A percentile compares a stretch with the other conserved stretches of the same genome.
Conservation (phyloP, 2,113 vertebrate genomes). For the Myotis yumanensis region DNA sequence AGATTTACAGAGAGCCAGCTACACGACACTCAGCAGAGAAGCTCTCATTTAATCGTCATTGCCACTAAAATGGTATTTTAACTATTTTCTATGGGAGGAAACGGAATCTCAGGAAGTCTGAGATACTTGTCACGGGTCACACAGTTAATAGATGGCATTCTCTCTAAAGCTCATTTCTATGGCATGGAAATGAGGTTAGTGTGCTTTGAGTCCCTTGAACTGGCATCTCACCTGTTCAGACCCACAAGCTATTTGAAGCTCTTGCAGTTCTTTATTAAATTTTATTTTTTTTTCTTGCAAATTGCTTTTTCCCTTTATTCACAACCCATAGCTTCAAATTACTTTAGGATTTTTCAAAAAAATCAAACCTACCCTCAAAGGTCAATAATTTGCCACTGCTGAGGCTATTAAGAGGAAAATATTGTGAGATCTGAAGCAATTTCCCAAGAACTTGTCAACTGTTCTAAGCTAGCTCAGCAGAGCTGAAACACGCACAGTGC, state of each 20-base stretch:
- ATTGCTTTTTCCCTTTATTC: constrained; percentile 5
- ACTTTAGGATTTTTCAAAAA: neutral
- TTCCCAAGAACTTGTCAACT: neutral
- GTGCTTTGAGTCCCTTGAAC: neutral
- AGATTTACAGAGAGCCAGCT: neutral
- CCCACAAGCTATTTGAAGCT: neutral
- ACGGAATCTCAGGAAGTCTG: neutral
- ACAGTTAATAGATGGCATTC: neutral
- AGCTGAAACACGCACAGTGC: neutral
- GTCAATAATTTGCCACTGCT: constrained; percentile 15
- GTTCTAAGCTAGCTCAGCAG: neutral
- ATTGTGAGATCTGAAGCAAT: neutral
- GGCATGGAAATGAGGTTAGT: neutral
- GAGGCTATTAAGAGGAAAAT: neutral
- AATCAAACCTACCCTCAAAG: neutral
- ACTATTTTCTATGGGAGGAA: neutral
- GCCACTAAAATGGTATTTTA: neutral
- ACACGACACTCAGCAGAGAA: neutral
- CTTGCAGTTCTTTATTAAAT: neutral
- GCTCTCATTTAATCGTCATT: neutral
- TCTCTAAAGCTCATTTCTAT: neutral
- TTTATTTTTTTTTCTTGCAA: neutral
- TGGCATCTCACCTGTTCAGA: neutral
- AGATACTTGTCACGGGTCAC: neutral
- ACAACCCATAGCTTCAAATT: neutral